Base-by-base conservation (phyloP, 2,888 invertebrate genomes). In the Neoscelio sp. region DNA sequence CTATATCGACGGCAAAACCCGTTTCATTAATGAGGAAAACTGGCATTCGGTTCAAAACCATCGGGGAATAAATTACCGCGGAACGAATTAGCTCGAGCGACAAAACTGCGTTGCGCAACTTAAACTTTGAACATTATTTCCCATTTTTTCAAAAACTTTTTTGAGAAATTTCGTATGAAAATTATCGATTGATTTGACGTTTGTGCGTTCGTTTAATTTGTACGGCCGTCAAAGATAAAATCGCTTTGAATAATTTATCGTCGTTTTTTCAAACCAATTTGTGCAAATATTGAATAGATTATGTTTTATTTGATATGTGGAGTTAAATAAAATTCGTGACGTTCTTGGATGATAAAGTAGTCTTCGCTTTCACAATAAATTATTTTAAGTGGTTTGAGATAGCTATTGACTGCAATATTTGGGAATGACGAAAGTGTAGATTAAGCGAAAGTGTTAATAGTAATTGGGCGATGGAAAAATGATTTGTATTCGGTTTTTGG, bases 211-310 rank as follows among this genome's bases (percentile, higher is more conserved):
- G 18, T 26, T 26, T 23, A 56, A 56, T 38, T 54, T 54, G 2
- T 40, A 23, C 6, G 4, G 23, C 23, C 23, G n/a, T 23, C 2
- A 6, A n/a, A 54, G 40, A 56, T 54, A 54, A 54, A 35, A 12
- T 23, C 7, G 23, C 5, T 5, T 12, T n/a, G 40, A 15, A 40
- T 40, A 42, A 58, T 58, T 28, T 12, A 58, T 42, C 7, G 15
- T 40, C 40, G 10, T 7, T 30, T 28, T 42, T 58, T 58, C 0
- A 12, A 26, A 64, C 64, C 26, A 50, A 26, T 50, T 50, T 50
- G 64, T 40, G 50, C 40, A 64, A 64, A 64, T 64, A 64, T 40
- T 52, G 13, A 52, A 64, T 60, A 35, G 3, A 60, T 60, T 30
- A 44, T n/a, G 4, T 13, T 30, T 56, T 40, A 12, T 40, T 38